phyloP scores from a whole-genome alignment of 2,797 vertebrate species.

The Poecilia gillii region DNA sequence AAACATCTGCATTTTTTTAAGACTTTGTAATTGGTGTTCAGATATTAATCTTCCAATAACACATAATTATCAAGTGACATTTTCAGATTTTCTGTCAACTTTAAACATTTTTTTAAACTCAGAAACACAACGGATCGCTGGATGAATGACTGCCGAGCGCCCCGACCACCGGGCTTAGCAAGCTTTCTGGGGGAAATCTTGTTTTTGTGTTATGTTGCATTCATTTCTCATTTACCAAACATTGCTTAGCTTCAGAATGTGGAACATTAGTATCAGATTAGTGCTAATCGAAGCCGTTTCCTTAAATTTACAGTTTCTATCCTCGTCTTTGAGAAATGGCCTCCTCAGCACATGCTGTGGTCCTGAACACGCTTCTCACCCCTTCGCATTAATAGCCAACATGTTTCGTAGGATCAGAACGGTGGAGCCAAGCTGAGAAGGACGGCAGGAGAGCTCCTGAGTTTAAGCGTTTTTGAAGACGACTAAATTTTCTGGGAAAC shows the following conservation, averaged over 20 bases:
- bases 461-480: not conserved
- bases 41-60: no score
- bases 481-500: not conserved
- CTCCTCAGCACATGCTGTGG: constrained; percentile 6
- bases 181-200: no score
- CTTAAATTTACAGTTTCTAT: constrained; percentile 40
- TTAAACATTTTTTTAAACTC: no score
- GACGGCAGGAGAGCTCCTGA: not conserved
- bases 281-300: constrained; percentile 77
- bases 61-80: no score
- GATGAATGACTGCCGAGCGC: no score
- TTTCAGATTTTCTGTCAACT: no score
- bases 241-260: constrained; percentile 83
- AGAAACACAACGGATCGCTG: no score
- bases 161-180: no score
- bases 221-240: constrained; percentile 82
- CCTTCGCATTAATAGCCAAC: constrained; percentile 2
- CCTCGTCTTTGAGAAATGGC: constrained; percentile 55
- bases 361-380: constrained; percentile 1
- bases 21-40: no score
- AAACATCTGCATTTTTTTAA: no score
- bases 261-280: constrained; percentile 67
- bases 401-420: constrained; percentile 11
- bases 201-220: constrained; percentile 74
- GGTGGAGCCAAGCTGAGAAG: constrained; percentile 5